phyloP scores from a whole-genome alignment of 2,888 invertebrate species.

The Apamea epomidion region DNA sequence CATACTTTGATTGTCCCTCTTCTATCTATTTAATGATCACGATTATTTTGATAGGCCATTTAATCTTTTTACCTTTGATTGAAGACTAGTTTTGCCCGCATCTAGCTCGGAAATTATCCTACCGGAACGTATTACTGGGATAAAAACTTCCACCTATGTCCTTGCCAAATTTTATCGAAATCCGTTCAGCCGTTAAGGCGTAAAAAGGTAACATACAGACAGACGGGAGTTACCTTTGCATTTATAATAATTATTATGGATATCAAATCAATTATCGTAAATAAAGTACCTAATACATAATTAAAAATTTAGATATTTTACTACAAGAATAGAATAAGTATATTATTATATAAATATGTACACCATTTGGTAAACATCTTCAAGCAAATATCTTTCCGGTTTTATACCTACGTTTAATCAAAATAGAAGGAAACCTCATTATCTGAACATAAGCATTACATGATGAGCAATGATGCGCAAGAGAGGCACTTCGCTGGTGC shows the following conservation, averaged over 20 bases:
- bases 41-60: background rate
- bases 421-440: constrained; percentile 8
- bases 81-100: background rate
- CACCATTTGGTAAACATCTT: background rate
- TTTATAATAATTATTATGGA: background rate
- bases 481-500: no score
- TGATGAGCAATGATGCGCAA: no score
- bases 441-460: constrained; percentile 8
- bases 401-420: background rate
- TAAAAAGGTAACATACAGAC: background rate
- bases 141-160: background rate
- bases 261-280: no score
- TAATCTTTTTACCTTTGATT: background rate
- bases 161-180: background rate
- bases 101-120: background rate
- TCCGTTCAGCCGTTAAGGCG: background rate
- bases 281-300: no score
- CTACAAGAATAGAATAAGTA: background rate
- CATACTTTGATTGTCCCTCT: background rate
- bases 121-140: background rate
- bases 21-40: background rate
- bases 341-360: no score
- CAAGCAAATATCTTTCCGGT: background rate
- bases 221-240: background rate
- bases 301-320: background rate